phyloP scores from a whole-genome alignment of 2,888 invertebrate genomes.

The Rhopalosiphum nymphaeae region DNA sequence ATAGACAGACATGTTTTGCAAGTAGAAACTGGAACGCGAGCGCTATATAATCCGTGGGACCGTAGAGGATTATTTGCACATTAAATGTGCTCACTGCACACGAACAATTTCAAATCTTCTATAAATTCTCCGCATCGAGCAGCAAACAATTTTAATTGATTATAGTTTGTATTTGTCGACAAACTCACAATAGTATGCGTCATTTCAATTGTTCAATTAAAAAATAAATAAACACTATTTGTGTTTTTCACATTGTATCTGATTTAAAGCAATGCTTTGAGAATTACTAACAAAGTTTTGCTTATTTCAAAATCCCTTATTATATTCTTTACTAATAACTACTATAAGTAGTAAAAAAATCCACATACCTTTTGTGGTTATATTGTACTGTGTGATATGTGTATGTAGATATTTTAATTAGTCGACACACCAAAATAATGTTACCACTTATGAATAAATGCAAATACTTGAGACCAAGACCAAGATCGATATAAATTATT shows the following conservation, averaged over 20 bases:
- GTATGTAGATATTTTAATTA: neutral
- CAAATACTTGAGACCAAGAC: neutral
- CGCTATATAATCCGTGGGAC: constrained; percentile 41
- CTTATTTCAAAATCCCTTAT: neutral
- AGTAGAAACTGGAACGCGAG: constrained; percentile 48
- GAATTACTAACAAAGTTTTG: neutral
- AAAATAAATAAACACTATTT: constrained; percentile 17
- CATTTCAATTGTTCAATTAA: constrained; percentile 10
- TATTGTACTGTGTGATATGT: neutral
- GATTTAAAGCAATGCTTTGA: neutral
- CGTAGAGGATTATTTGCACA: constrained; percentile 7
- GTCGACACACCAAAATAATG: neutral
- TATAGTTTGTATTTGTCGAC: neutral
- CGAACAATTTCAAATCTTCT: constrained; percentile 40
- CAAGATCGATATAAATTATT: neutral
- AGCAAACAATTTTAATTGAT: constrained; percentile 28
- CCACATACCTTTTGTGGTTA: neutral
- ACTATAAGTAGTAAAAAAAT: neutral
- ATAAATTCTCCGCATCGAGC: constrained; percentile 14
- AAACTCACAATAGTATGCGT: constrained; percentile 23
- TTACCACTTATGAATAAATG: neutral
- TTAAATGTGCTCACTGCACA: neutral
- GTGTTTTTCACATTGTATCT: constrained; percentile 17
- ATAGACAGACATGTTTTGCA: constrained; percentile 35
- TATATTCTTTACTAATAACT: neutral